phyloP scores from a whole-genome alignment of 1,140 invertebrate species.

The Brachionus plicatilis region DNA sequence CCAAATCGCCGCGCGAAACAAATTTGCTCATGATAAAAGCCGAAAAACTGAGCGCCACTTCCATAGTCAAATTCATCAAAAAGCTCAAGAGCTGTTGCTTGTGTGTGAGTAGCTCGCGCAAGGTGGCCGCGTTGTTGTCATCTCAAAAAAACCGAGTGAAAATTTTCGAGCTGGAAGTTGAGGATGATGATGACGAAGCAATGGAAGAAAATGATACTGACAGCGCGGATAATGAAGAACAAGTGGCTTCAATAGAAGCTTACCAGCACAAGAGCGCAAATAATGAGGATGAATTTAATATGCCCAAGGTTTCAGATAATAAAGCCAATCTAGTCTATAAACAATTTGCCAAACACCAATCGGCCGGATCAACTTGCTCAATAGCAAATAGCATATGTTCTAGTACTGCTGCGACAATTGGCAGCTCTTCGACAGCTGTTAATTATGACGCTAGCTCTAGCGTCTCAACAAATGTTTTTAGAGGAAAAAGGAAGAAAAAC shows the following conservation, averaged over 20 bases:
- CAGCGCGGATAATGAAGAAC: constrained; percentile 21
- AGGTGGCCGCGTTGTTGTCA: neutral
- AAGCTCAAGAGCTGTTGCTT: constrained; percentile 18
- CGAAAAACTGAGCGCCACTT: constrained; percentile 5
- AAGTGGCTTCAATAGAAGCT: neutral
- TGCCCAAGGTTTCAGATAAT: neutral
- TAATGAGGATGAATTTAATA: constrained; percentile 22
- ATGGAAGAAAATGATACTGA: constrained; percentile 37
- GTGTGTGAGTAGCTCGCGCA: constrained; percentile 30
- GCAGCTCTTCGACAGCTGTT: neutral
- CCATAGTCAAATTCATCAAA: constrained; percentile 21
- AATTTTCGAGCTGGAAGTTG: constrained; percentile 29
- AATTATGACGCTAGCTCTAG: neutral
- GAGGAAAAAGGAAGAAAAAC: constrained; percentile 33
- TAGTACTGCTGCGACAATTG: constrained; percentile 15
- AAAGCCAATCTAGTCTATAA: neutral
- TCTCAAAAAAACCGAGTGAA: constrained; percentile 1
- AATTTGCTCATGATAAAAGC: constrained; percentile 36
- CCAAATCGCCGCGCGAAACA: constrained; percentile 15
- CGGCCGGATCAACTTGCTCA: constrained; percentile 28
- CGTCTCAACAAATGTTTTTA: neutral
- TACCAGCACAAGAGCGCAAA: neutral
- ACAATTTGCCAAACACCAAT: constrained; percentile 31
- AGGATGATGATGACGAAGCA: constrained; percentile 17
- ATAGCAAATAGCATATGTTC: constrained; percentile 31